A percentile compares a stretch with the other conserved stretches of the same genome.
Evolutionary conservation across 2,797 vertebrate genomes (phyloP).

Genomic region (Phrynocephalus vlangalii): DNA sequence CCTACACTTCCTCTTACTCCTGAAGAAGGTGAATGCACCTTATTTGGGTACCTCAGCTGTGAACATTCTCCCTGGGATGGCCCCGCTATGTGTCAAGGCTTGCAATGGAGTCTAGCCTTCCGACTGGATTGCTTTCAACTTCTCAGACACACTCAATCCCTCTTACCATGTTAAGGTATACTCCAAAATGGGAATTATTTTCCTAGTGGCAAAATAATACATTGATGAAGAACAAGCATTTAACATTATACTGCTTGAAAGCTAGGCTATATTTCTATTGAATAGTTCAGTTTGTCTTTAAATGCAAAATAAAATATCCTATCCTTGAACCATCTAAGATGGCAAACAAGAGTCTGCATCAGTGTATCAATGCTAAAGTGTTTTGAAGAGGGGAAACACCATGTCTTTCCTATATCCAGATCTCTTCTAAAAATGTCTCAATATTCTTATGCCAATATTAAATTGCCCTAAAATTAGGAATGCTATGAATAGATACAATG

Average conservation of each 20-base stretch:
- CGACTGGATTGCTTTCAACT: too few relatives aligned
- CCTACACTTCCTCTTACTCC: too few relatives aligned
- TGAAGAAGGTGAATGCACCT: too few relatives aligned
- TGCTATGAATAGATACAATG: neutral
- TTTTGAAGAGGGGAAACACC: neutral
- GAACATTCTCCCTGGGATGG: too few relatives aligned
- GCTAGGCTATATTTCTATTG: neutral
- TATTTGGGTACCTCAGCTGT: too few relatives aligned
- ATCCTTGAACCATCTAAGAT: neutral
- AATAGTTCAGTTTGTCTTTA: neutral
- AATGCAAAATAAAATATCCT: neutral
- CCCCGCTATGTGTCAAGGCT: too few relatives aligned
- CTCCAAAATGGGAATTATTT: too few relatives aligned
- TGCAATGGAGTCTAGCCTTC: too few relatives aligned
- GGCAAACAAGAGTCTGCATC: neutral
- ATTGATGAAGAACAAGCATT: neutral
- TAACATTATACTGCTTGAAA: neutral
- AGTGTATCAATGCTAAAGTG: neutral
- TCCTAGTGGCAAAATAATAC: neutral
- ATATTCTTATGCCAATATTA: neutral
- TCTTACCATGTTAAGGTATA: too few relatives aligned
- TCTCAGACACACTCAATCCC: too few relatives aligned
- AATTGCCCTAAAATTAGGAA: conserved; percentile 16
- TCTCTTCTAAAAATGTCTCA: neutral
- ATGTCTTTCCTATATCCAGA: neutral